phyloP scores from a whole-genome alignment of 1,140 invertebrate genomes.

The Coenobita brevimanus region DNA sequence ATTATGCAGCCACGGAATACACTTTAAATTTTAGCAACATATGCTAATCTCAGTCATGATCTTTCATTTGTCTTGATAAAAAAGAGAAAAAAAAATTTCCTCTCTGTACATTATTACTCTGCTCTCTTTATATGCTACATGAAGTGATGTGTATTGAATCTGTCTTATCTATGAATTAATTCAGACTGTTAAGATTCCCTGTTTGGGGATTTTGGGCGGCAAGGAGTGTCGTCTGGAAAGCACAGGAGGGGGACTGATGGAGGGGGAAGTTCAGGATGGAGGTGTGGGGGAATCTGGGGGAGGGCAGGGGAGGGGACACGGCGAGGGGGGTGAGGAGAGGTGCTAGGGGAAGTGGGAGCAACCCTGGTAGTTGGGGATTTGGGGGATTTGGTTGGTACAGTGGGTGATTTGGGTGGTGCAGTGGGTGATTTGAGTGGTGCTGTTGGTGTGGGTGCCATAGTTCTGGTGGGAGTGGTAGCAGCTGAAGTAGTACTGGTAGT shows the following conservation, averaged over 20 bases:
- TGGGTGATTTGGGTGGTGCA: background rate
- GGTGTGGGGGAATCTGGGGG: conserved; percentile 68
- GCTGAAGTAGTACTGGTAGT: background rate
- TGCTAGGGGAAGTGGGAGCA: background rate
- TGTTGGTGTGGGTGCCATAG: background rate
- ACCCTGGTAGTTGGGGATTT: background rate
- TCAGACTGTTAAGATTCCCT: conserved; percentile 35
- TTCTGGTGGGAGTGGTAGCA: background rate
- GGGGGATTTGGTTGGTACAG: background rate
- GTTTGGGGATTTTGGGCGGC: conserved; percentile 16
- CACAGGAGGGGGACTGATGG: conserved; percentile 54
- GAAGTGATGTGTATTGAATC: too few species aligned
- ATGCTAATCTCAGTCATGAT: too few species aligned
- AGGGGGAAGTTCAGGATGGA: conserved; percentile 64
- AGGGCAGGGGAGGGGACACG: conserved; percentile 59
- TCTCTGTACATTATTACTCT: too few species aligned
- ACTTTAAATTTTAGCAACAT: too few species aligned
- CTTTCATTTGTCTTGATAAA: too few species aligned
- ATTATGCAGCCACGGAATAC: too few species aligned
- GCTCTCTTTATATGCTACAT: too few species aligned
- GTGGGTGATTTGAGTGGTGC: conserved; percentile 12
- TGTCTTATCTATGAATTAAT: too few species aligned
- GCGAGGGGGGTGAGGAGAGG: conserved; percentile 20
- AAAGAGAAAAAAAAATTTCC: too few species aligned
- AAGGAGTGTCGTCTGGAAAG: conserved; percentile 47